These are phyloP conservation scores for Amphiprion ocellaris DNA, from an alignment of 2,113 vertebrate genomes.

Conservation along the genomic window DNA sequence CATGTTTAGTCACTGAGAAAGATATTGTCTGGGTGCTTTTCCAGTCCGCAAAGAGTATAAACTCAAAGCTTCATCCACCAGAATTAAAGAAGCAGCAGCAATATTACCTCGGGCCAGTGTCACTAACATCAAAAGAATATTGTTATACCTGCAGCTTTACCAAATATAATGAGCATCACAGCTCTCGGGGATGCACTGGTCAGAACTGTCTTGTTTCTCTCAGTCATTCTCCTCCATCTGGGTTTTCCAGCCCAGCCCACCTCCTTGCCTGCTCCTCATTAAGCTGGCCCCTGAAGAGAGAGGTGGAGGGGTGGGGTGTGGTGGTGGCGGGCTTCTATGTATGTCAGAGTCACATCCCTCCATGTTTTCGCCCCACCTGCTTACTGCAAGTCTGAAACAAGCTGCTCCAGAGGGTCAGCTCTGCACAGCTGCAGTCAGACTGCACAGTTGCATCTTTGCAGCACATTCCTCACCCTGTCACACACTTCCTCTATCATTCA, in stretches of 20 bases:
- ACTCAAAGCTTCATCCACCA: background rate
- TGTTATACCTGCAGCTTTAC: slow-evolving; percentile 45
- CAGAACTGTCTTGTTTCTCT: slow-evolving; percentile 73
- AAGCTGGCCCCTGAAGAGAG: slow-evolving; percentile 68
- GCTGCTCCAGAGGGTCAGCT: slow-evolving; percentile 25
- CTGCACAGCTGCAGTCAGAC: slow-evolving; percentile 62
- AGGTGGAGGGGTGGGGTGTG: slow-evolving; percentile 14
- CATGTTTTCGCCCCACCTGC: slow-evolving; percentile 74
- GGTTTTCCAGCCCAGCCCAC: slow-evolving; percentile 64
- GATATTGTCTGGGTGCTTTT: background rate
- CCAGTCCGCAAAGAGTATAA: slow-evolving; percentile 8
- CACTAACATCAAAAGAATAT: slow-evolving; percentile 24
- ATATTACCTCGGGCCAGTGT: slow-evolving; percentile 22
- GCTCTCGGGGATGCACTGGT: slow-evolving; percentile 54
- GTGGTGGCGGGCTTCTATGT: slow-evolving; percentile 17
- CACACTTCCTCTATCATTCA: slow-evolving; percentile 26
- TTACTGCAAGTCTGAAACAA: slow-evolving; percentile 41
- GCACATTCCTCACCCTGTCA: slow-evolving; percentile 33
- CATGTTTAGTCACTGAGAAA: slow-evolving; percentile 15
- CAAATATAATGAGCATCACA: slow-evolving; percentile 31
- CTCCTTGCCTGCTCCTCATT: slow-evolving; percentile 76
- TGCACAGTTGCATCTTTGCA: slow-evolving; percentile 28
- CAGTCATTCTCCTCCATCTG: slow-evolving; percentile 74
- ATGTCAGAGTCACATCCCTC: slow-evolving; percentile 52
- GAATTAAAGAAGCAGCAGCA: slow-evolving; percentile 20